These are phyloP conservation scores for Unio pictorum DNA, from an alignment of 2,888 invertebrate genomes.

Conservation along the genomic window DNA sequence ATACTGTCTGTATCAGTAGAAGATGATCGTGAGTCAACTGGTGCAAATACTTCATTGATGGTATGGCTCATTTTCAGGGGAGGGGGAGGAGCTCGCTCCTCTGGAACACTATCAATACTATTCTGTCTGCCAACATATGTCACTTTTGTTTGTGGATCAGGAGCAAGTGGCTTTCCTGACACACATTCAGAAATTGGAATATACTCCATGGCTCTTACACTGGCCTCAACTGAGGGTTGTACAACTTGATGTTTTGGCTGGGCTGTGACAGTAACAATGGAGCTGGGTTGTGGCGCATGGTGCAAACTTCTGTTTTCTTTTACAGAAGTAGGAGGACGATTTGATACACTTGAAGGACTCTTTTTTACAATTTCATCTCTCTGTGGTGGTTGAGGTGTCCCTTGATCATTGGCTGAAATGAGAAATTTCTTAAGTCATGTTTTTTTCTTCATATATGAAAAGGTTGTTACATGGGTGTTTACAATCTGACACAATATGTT, in stretches of 20 bases:
- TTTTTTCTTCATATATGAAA: no score
- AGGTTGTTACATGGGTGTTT: no score
- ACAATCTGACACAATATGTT: no score
- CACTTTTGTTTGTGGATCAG: constrained; percentile 10
- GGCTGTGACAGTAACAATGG: constrained; percentile 5
- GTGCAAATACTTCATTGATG: constrained; percentile 29
- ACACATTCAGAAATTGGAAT: constrained; percentile 52
- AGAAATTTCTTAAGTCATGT: no score
- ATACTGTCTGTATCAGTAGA: constrained; percentile 19
- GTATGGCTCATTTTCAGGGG: constrained; percentile 25
- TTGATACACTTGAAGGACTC: background rate
- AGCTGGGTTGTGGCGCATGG: background rate
- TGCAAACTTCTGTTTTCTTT: background rate
- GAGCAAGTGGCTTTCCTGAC: constrained; percentile 33
- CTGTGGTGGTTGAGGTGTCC: constrained; percentile 2
- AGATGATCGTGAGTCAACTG: background rate
- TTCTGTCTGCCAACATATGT: constrained; percentile 33
- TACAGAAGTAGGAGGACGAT: background rate
- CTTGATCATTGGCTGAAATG: background rate
- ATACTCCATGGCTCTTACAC: constrained; percentile 34
- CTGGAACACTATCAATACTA: constrained; percentile 64
- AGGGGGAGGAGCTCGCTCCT: constrained; percentile 60
- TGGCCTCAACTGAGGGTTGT: constrained; percentile 2
- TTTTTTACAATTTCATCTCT: background rate
- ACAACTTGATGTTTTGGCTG: constrained; percentile 11